A percentile compares a stretch with the other conserved stretches of the same genome.
phyloP scores from a whole-genome alignment of 2,888 invertebrate genomes.

The Gasteruption jaculator region DNA sequence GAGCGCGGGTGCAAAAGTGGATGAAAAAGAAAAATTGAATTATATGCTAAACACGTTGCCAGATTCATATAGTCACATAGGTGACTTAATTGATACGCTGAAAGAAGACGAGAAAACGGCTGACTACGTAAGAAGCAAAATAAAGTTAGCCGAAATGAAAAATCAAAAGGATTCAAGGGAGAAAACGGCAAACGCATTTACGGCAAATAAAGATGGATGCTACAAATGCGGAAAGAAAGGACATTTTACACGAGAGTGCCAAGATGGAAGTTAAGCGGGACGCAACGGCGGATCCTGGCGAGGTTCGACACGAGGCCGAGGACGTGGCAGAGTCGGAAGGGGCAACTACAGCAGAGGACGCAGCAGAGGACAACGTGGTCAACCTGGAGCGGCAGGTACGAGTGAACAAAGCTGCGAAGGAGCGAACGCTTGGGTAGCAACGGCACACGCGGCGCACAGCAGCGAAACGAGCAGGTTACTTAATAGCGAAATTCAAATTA shows the following conservation, averaged over 20 bases:
- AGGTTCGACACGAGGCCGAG: conserved; percentile 6
- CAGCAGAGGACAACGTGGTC: neutral
- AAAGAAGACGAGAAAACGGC: conserved; percentile 24
- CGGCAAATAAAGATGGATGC: conserved; percentile 15
- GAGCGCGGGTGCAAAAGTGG: conserved; percentile 26
- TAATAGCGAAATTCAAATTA: conserved; percentile 11
- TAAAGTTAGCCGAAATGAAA: conserved; percentile 22
- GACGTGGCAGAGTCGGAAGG: conserved; percentile 10
- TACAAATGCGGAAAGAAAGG: conserved; percentile 21
- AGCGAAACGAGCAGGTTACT: neutral
- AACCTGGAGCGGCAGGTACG: conserved; percentile 1
- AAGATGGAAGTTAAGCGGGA: conserved; percentile 7
- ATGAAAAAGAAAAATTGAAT: conserved; percentile 29
- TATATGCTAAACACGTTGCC: conserved; percentile 30
- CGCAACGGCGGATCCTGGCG: conserved; percentile 8
- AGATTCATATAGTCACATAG: conserved; percentile 24
- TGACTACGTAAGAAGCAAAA: conserved; percentile 32
- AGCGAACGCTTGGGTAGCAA: conserved; percentile 9
- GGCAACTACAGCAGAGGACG: conserved; percentile 8
- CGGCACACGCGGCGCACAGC: neutral
- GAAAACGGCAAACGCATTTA: conserved; percentile 22
- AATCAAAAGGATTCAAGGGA: conserved; percentile 13
- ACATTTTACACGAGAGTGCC: conserved; percentile 23
- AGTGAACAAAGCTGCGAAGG: conserved; percentile 3
- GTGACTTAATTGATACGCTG: conserved; percentile 26